These are phyloP conservation scores for Leptopilina syphax DNA, from an alignment of 2,888 invertebrate species.

Conservation along the genomic window DNA sequence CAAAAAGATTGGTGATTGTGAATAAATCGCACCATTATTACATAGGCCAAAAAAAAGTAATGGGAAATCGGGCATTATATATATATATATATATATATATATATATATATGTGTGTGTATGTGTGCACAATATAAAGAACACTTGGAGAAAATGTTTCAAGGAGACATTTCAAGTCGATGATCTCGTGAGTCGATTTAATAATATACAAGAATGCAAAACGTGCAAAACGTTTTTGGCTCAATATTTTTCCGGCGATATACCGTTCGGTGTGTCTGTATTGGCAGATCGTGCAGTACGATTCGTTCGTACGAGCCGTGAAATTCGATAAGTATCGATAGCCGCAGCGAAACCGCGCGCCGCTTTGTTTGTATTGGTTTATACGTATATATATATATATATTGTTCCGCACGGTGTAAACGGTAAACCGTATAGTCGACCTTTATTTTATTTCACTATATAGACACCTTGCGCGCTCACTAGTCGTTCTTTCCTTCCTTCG, in stretches of 20 bases:
- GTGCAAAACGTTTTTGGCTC: slow-evolving; percentile 18
- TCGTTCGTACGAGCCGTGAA: slow-evolving; percentile 53
- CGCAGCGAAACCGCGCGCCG: slow-evolving; percentile 42
- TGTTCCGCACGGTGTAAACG: slow-evolving; percentile 47
- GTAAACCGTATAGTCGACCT: slow-evolving; percentile 57
- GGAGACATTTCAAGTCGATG: slow-evolving; percentile 14
- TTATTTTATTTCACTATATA: slow-evolving; percentile 61
- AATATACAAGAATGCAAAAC: slow-evolving; percentile 32
- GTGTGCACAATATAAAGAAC: too few species aligned
- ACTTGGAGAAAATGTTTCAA: not conserved
- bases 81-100: too few species aligned
- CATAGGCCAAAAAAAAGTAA: too few species aligned
- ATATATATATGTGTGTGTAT: too few species aligned
- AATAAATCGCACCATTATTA: too few species aligned
- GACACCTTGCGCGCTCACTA: slow-evolving; percentile 63
- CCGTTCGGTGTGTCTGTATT: slow-evolving; percentile 42
- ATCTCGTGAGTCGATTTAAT: slow-evolving; percentile 20
- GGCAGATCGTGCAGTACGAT: slow-evolving; percentile 49
- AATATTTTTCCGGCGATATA: slow-evolving; percentile 18
- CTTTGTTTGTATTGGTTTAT: slow-evolving; percentile 43
- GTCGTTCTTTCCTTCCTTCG: slow-evolving; percentile 56
- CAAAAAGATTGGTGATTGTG: too few species aligned
- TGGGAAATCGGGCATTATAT: too few species aligned
- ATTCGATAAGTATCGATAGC: slow-evolving; percentile 62
- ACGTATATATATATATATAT: not conserved